These are phyloP conservation scores for Gasteruption jaculator DNA, from an alignment of 2,888 invertebrate species.

Conservation along the genomic window DNA sequence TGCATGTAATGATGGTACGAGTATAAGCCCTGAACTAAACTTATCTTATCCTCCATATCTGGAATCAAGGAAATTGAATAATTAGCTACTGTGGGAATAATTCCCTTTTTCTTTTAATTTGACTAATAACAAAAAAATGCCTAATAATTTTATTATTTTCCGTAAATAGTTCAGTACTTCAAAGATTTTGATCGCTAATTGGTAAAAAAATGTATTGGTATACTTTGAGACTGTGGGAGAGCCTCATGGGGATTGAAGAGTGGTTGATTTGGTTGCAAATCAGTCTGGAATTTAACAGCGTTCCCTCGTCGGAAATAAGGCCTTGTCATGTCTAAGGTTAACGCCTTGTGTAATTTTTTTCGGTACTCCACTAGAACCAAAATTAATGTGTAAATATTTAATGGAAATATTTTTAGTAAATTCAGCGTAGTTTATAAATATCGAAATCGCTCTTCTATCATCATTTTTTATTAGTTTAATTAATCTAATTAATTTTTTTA, in stretches of 20 bases:
- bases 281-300: constrained; percentile 56
- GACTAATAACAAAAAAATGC: not conserved
- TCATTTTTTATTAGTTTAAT: too few species aligned
- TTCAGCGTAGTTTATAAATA: not conserved
- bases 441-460: too few species aligned
- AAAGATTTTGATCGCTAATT: too few species aligned
- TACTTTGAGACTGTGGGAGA: constrained; percentile 43
- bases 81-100: constrained; percentile 12
- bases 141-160: constrained; percentile 25
- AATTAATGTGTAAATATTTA: not conserved
- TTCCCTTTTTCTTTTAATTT: constrained; percentile 1
- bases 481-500: too few species aligned
- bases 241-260: constrained; percentile 74
- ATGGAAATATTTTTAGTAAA: constrained; percentile 5
- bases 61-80: too few species aligned
- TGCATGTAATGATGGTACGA: constrained; percentile 97
- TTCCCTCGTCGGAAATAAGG: constrained; percentile 77
- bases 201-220: constrained; percentile 20
- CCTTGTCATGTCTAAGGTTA: constrained; percentile 63
- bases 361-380: constrained; percentile 60
- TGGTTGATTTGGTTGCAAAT: constrained; percentile 50
- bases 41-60: constrained; percentile 56
- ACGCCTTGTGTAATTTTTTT: constrained; percentile 65
- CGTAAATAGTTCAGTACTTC: too few species aligned
- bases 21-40: constrained; percentile 78